A percentile compares a stretch with the other conserved stretches of the same genome.
Evolutionary conservation across 2,797 vertebrate genomes (phyloP).

Genomic region (Chaetophractus vellerosus): DNA sequence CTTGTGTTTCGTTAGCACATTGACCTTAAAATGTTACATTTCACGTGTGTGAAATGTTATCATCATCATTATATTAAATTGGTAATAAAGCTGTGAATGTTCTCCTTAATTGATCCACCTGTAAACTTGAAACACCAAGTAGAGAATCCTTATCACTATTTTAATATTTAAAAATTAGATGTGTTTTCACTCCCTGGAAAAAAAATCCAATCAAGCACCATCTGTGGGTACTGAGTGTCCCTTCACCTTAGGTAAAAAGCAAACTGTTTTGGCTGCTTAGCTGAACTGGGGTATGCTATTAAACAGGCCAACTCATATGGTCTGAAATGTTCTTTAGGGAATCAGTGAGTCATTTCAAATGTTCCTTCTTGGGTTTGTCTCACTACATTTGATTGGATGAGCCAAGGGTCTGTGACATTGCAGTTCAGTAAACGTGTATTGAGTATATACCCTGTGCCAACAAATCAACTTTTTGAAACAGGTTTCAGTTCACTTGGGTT

Average conservation of each 20-base stretch:
- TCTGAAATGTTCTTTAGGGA: slow-evolving; percentile 59
- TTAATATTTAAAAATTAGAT: slow-evolving; percentile 60
- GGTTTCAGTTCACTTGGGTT: slow-evolving; percentile 16
- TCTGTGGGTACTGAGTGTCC: slow-evolving; percentile 47
- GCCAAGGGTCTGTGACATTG: not conserved
- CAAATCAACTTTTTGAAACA: not conserved
- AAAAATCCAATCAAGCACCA: not conserved
- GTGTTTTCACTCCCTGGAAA: not conserved
- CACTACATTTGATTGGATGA: slow-evolving; percentile 17
- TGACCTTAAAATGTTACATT: slow-evolving; percentile 46
- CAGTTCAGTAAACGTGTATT: not conserved
- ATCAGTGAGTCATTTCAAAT: slow-evolving; percentile 50
- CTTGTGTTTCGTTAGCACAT: slow-evolving; percentile 25
- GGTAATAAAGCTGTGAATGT: slow-evolving; percentile 14
- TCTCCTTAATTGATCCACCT: slow-evolving; percentile 29
- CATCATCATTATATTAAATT: slow-evolving; percentile 25
- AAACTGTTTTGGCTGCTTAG: not conserved
- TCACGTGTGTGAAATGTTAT: slow-evolving; percentile 51
- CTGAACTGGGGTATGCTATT: slow-evolving; percentile 23
- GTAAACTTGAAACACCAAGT: not conserved
- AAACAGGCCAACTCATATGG: slow-evolving; percentile 31
- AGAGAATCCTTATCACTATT: not conserved
- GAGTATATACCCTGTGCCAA: not conserved
- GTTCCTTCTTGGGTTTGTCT: not conserved
- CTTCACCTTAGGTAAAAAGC: slow-evolving; percentile 25